Base-by-base conservation (phyloP, 2,113 vertebrate species). In the Anser cygnoides region DNA sequence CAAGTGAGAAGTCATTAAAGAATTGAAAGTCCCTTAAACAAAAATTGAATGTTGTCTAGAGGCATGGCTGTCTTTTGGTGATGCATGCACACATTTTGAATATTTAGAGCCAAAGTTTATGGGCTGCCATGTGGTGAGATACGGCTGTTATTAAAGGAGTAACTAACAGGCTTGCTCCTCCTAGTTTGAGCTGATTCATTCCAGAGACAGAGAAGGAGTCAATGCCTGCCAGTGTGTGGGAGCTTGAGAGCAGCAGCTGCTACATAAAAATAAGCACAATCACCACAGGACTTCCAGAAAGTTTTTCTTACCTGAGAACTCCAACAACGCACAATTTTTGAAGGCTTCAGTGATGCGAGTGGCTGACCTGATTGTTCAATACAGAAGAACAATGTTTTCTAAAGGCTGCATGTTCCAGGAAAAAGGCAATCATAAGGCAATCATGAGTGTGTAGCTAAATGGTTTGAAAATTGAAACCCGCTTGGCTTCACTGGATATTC, bases 341-440 rank as follows among this genome's bases (percentile, higher is more conserved):
- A 73, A 67, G 37, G 10, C 1, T 0, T 65, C 61, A 13, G 10
- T 44, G 33, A 1, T 55, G 55, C 15, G 1, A 59, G 18, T 15
- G 8, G 39, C 68, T 66, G 59, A 35, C 46, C 46, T 59, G 35
- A 37, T 11, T 57, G 37, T 19, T 72, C 43, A 49, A 6, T 17
- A 43, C 29, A 63, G 16, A 37, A 49, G 19, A 13, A 15, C 4
- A 29, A 12, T 4, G 5, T 86, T 88, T 81, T 73, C 85, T 92
- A 62, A 86, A 41, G 33, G 62, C 19, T 80, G 19, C 54, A 57
- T 78, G 10, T 33, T 90, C 82, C 63, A 58, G 62, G 39, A 73
- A 92, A 72, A 76, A 59, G 5, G 11, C 55, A 10, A 10, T 74
- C 35, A 81, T 71, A 70, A n/a, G n/a, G 29, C 9, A 49, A 26